These are phyloP conservation scores for Telenomus remus DNA, from an alignment of 1,140 invertebrate genomes.

Conservation along the genomic window DNA sequence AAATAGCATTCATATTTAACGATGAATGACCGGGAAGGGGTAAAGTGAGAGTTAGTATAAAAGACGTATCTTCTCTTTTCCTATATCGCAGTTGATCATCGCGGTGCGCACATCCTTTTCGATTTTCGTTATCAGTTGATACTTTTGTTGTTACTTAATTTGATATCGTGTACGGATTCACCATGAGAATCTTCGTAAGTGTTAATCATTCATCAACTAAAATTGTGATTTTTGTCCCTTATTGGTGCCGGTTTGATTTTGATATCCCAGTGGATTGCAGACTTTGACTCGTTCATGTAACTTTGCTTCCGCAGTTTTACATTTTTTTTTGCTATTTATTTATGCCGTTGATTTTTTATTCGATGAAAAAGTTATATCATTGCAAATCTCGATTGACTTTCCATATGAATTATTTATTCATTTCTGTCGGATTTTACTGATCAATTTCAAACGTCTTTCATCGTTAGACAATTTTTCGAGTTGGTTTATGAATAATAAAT, in stretches of 20 bases:
- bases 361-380: too few relatives aligned
- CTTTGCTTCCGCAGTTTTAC: too few relatives aligned
- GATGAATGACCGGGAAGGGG: constrained; percentile 62
- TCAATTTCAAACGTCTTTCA: too few relatives aligned
- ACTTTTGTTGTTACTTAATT: constrained; percentile 53
- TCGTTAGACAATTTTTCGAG: too few relatives aligned
- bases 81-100: constrained; percentile 68
- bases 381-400: too few relatives aligned
- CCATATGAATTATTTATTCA: too few relatives aligned
- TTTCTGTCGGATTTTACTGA: too few relatives aligned
- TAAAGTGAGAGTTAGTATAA: constrained; percentile 76
- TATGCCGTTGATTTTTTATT: too few relatives aligned
- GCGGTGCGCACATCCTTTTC: constrained; percentile 57
- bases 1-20: constrained; percentile 65
- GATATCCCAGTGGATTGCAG: background rate
- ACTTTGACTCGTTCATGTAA: too few relatives aligned
- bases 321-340: too few relatives aligned
- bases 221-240: constrained; percentile 21
- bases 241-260: constrained; percentile 7
- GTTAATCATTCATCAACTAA: constrained; percentile 16
- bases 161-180: constrained; percentile 54
- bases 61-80: constrained; percentile 73
- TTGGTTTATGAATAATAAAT: too few relatives aligned
- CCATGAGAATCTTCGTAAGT: constrained; percentile 67
- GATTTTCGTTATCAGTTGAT: constrained; percentile 49